These are phyloP conservation scores for Ceraclea dissimilis DNA, from an alignment of 2,888 invertebrate genomes.

Conservation along the genomic window DNA sequence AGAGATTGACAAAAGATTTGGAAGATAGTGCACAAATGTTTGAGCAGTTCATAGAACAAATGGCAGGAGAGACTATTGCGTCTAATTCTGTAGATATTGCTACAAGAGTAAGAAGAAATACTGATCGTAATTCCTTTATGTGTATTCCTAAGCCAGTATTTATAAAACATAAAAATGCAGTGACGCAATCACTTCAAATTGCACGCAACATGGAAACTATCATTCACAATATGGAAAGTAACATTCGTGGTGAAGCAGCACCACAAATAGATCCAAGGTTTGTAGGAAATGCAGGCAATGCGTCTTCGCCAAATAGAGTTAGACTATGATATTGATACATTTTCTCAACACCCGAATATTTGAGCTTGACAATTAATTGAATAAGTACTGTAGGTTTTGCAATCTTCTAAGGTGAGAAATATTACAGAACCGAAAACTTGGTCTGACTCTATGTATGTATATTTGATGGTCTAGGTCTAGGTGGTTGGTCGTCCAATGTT, in stretches of 20 bases:
- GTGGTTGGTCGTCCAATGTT: too few species aligned
- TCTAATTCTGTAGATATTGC: too few species aligned
- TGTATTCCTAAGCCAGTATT: background rate
- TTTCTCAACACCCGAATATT: too few species aligned
- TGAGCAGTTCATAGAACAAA: background rate
- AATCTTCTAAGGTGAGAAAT: too few species aligned
- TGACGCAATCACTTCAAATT: background rate
- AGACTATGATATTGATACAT: too few species aligned
- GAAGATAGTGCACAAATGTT: background rate
- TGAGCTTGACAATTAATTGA: too few species aligned
- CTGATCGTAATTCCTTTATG: background rate
- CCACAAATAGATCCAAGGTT: background rate
- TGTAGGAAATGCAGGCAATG: too few species aligned
- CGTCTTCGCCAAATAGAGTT: too few species aligned
- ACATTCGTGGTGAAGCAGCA: background rate
- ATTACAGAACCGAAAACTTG: too few species aligned
- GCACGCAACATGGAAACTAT: background rate
- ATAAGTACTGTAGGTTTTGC: too few species aligned
- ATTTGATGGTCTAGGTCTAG: too few species aligned
- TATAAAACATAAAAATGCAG: background rate
- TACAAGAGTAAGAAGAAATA: background rate
- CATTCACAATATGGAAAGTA: background rate
- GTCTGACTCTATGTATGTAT: too few species aligned
- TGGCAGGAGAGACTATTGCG: background rate
- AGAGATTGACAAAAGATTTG: background rate